These are phyloP conservation scores for Panonychus citri DNA, from an alignment of 1,140 invertebrate genomes.

Conservation along the genomic window DNA sequence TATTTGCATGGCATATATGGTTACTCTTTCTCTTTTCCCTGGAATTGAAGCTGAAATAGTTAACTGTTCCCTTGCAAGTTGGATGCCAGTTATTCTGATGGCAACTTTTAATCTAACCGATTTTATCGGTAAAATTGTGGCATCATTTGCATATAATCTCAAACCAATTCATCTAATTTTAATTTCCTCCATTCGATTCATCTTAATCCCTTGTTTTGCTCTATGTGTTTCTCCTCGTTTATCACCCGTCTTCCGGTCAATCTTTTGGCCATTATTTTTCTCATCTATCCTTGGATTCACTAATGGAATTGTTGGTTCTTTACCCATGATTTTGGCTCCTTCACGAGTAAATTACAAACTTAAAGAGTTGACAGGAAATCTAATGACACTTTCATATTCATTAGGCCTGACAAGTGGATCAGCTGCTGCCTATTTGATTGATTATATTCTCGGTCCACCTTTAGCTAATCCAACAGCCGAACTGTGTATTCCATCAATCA, in stretches of 20 bases:
- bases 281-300: constrained; percentile 51
- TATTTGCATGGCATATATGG: constrained; percentile 60
- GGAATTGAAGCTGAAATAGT: constrained; percentile 66
- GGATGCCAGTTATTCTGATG: constrained; percentile 80
- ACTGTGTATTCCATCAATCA: too few species aligned
- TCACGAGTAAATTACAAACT: constrained; percentile 49
- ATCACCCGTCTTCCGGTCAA: constrained; percentile 41
- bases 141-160: constrained; percentile 53
- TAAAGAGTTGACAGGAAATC: constrained; percentile 55
- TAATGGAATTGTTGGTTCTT: constrained; percentile 62
- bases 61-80: constrained; percentile 50
- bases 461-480: background rate
- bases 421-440: constrained; percentile 51
- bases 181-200: constrained; percentile 37
- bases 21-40: constrained; percentile 63
- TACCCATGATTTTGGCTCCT: constrained; percentile 72
- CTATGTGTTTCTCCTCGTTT: constrained; percentile 48
- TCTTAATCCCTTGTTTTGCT: constrained; percentile 52
- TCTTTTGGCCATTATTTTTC: constrained; percentile 34
- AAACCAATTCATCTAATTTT: constrained; percentile 44
- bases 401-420: constrained; percentile 57
- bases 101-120: constrained; percentile 61
- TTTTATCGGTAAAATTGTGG: constrained; percentile 59
- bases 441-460: constrained; percentile 36
- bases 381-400: constrained; percentile 75